Base-by-base conservation (phyloP, 2,113 vertebrate genomes). In the Oriolus oriolus region DNA sequence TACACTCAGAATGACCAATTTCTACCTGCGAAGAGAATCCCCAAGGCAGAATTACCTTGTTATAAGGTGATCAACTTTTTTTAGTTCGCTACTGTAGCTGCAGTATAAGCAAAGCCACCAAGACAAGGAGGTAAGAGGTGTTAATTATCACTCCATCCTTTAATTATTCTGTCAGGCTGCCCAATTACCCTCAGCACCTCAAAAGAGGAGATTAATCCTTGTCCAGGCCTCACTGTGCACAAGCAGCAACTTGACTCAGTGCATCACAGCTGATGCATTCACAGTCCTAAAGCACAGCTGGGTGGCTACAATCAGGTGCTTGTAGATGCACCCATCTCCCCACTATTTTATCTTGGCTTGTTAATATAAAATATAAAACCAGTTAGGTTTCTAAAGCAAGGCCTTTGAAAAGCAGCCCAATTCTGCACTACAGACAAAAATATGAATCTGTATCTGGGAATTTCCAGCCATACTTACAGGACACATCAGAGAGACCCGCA, bases 401-500 rank as follows among this genome's bases (percentile, higher is more conserved):
- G 4, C 9, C 30, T 68, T 82, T 41, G 16, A 26, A 47, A 52
- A 75, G 16, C 73, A 73, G 44, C 20, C 54, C n/a, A 73, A 5
- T 27, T 53, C 47, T 30, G 14, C 44, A 22, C 22, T 64, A 45
- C 5, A 54, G 28, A 39, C 23, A 12, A 61, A 61, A 64, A 61
- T 8, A n/a, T 26, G n/a, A 35, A 79, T 71, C 31, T 45, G 28
- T 22, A 26, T 7, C 26, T 4, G 20, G 49, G 13, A 19, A 39
- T 85, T 47, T 65, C 37, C 31, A 76, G 50, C n/a, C 79, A 53
- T 95, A 98, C 98, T 99, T 98, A 99, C 99, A 93, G 99, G 99
- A 94, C 99, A 99, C 98, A 99, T 99, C n/a, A 99, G 98, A 44
- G 99, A 99, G 6, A 99, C 99, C 13, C 99, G 98, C 47, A 99